Base-by-base conservation (phyloP, 1,140 invertebrate species). In the Probaryconus sp. region DNA sequence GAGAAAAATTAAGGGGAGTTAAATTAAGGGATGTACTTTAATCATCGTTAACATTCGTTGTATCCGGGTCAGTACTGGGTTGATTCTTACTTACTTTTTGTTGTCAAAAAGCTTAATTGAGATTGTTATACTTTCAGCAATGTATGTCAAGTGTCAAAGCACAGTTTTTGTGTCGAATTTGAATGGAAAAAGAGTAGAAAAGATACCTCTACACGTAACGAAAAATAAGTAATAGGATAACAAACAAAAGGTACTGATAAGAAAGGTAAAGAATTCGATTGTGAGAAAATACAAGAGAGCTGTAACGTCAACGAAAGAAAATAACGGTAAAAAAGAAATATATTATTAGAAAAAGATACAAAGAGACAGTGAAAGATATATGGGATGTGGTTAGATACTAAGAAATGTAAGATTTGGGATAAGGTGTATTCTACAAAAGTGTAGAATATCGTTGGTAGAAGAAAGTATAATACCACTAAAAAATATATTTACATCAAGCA, bases 51-150 rank as follows among this genome's bases (percentile, higher is more conserved):
- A n/a, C n/a, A n/a, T 24, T 24, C 21, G 7, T 42, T 31, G 42
- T 2, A 55, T 30, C 9, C 6, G 18, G 51, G 37, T 40, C 51
- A 55, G 37, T 31, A 9, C 1, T 16, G 11, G 6, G 20, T 26
- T 14, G 37, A 21, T 33, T 33, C 37, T 42, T 33, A 38, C 31
- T 7, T 3, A 43, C 26, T 38, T 55, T 47, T 37, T 37, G 21
- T 40, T 37, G 37, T 56, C 17, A 42, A 42, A 56, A 56, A 20
- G 17, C 13, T 40, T 58, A 58, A 58, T 58, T 58, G 28, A 47
- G 55, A 45, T 45, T 45, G 42, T 42, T 37, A 26, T 45, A 18
- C 40, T 10, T 58, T 30, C 26, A 21, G 9, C 20, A 6, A 47
- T 17, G 42, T 58, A 26, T 45, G 55, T 58, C 55, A 58, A 58